phyloP scores from a whole-genome alignment of 1,140 invertebrate species.

The Brachionus calyciflorus region DNA sequence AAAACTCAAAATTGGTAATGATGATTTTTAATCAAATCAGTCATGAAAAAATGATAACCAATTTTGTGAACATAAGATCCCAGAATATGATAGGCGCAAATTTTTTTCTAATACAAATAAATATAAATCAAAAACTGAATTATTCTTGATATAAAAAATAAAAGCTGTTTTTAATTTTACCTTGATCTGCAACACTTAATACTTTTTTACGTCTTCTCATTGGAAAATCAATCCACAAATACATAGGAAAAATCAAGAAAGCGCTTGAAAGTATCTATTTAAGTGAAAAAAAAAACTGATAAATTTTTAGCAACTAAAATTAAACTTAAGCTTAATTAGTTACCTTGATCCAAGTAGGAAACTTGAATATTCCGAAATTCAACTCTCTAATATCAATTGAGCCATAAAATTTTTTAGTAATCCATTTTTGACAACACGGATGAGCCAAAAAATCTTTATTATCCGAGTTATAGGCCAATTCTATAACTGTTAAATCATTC shows the following conservation, averaged over 20 bases:
- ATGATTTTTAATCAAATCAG: not conserved
- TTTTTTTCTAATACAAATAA: no score
- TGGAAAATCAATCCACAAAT: slow-evolving; percentile 59
- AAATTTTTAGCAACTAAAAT: not conserved
- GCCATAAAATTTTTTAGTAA: slow-evolving; percentile 58
- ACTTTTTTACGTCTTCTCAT: slow-evolving; percentile 8
- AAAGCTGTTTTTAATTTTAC: no score
- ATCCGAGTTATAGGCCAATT: slow-evolving; percentile 54
- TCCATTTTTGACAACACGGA: slow-evolving; percentile 62
- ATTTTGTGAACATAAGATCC: no score
- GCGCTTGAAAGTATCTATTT: slow-evolving; percentile 52
- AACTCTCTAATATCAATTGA: slow-evolving; percentile 57
- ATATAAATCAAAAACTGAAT: no score
- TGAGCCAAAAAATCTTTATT: slow-evolving; percentile 60
- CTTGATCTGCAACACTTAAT: not conserved
- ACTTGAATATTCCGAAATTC: slow-evolving; percentile 52
- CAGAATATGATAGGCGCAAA: no score
- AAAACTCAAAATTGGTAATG: no score
- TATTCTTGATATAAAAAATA: no score
- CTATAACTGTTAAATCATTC: slow-evolving; percentile 55
- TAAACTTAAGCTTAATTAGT: not conserved
- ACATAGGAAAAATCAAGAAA: slow-evolving; percentile 61
- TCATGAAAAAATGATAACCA: no score
- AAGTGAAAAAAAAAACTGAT: not conserved
- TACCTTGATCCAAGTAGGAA: slow-evolving; percentile 59